These are phyloP conservation scores for Cryptus viduatorius DNA, from an alignment of 2,888 invertebrate genomes.

Conservation along the genomic window DNA sequence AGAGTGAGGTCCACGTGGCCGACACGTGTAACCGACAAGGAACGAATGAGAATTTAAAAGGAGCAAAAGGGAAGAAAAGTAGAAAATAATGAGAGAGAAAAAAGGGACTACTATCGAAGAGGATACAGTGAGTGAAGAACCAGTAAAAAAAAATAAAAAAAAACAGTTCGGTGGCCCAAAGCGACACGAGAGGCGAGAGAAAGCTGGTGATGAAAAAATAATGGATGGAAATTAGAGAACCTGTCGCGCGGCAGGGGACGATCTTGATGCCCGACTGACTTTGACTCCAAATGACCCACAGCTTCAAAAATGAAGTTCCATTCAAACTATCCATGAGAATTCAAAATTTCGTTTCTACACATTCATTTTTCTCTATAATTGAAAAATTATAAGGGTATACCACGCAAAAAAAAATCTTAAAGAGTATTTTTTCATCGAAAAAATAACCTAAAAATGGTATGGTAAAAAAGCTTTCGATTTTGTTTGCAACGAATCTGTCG, in stretches of 20 bases:
- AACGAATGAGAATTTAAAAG: conserved; percentile 42
- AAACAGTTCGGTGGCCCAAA: conserved; percentile 23
- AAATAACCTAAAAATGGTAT: too few relatives aligned
- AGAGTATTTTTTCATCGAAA: too few relatives aligned
- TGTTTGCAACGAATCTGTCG: too few relatives aligned
- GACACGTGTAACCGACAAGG: conserved; percentile 72
- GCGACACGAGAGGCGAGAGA: conserved; percentile 17
- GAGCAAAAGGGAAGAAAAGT: conserved; percentile 28
- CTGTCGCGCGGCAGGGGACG: conserved; percentile 61
- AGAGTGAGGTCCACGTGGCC: conserved; percentile 73
- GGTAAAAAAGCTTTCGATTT: too few relatives aligned
- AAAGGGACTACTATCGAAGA: conserved; percentile 48
- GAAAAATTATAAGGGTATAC: too few relatives aligned
- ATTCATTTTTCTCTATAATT: too few relatives aligned
- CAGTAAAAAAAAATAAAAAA: conserved; percentile 30
- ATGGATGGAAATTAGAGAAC: conserved; percentile 69
- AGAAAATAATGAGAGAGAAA: conserved; percentile 53
- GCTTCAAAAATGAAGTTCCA: not conserved
- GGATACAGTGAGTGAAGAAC: conserved; percentile 15
- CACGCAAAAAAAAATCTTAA: too few relatives aligned
- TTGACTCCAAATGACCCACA: conserved; percentile 32
- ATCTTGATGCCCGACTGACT: conserved; percentile 36
- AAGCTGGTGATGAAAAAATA: conserved; percentile 56
- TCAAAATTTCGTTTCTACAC: not conserved
- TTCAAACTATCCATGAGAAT: not conserved